Base-by-base conservation (phyloP, 2,113 vertebrate genomes). In the Amazona guildingii region DNA sequence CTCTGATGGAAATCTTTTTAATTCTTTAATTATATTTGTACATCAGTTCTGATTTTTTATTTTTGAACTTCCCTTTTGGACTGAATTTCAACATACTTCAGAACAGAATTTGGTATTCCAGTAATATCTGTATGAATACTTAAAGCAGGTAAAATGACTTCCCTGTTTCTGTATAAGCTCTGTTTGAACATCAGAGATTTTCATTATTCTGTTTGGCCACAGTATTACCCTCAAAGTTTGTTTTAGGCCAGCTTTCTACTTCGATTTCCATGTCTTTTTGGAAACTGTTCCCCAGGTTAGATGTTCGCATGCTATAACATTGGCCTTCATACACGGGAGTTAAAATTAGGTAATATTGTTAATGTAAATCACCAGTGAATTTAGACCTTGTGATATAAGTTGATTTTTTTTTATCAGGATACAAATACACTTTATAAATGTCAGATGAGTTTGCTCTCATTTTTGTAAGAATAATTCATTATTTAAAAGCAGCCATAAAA, bases 81-180 rank as follows among this genome's bases (percentile, higher is more conserved):
- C 33, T 64, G 66, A 85, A 79, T 83, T 94, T 68, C 33, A 79
- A 27, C 31, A 55, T 59, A 54, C 21, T 86, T 87, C 62, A 81
- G 54, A 87, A 73, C 6, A 49, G 63, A 85, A 67, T 57, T 90
- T 68, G 41, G 4, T 90, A 55, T 96, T 87, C 29, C 82, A 64
- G 27, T 88, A 77, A 70, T 80, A 70, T 24, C 33, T 67, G 17
- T 49, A 59, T 86, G 83, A 93, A 83, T 78, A 74, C 17, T 63
- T 92, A 77, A 78, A 88, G 39, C 49, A 80, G 49, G 64, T 88
- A 74, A 88, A 86, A 94, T 69, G 94, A 74, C 68, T 92, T 95
- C 23, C n/a, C 27, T 73, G 14, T 86, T 93, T 83, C 72, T 90
- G 3, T 77, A n/a, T 86, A 68, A 88, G 17, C 25, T 84, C 46